Base-by-base conservation (phyloP, 1,140 invertebrate genomes). In the Archivesica marissinica region DNA sequence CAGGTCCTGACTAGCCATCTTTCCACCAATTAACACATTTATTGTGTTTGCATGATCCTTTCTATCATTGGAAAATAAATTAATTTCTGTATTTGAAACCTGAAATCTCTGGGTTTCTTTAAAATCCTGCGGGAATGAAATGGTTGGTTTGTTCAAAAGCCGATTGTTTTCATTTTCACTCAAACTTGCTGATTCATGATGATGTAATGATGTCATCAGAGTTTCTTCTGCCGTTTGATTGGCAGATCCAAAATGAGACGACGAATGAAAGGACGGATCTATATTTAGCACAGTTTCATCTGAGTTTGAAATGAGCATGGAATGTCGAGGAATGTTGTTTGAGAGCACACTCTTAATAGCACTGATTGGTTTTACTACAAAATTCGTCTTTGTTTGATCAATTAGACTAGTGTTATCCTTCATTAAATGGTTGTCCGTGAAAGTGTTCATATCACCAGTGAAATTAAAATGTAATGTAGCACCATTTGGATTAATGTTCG, bases 261-360 rank as follows among this genome's bases (percentile, higher is more conserved):
- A 56, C 2, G n/a, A 23, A 25, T 59, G 75, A 61, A 35, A 44
- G 75, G 75, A 77, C 54, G 75, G 52, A 77, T 56, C 54, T 77
- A 77, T 61, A 77, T 77, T 77, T 77, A 59, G 75, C 75, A 77
- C 75, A 74, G 3, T 50, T n/a, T n/a, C n/a, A 47, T 61, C 35
- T 44, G 56, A 41, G n/a, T 41, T 41, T 39, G 25, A 38, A 6
- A 41, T 47, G n/a, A 61, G 28, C 44, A 72, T 72, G 41, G 68
- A 72, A 47, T 47, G 38, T 25, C 33, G 38, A 39, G 47, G 47
- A n/a, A 35, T 23, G 9, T 17, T 28, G 7, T 59, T 61, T 23
- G 20, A 25, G 15, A 77, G 35, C 28, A 44, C 75, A 77, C 35
- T 59, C 28, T 77, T 39, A 61, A 39, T 33, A 39, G 6, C 35